phyloP scores from a whole-genome alignment of 2,113 vertebrate genomes.

The Urocitellus parryii region DNA sequence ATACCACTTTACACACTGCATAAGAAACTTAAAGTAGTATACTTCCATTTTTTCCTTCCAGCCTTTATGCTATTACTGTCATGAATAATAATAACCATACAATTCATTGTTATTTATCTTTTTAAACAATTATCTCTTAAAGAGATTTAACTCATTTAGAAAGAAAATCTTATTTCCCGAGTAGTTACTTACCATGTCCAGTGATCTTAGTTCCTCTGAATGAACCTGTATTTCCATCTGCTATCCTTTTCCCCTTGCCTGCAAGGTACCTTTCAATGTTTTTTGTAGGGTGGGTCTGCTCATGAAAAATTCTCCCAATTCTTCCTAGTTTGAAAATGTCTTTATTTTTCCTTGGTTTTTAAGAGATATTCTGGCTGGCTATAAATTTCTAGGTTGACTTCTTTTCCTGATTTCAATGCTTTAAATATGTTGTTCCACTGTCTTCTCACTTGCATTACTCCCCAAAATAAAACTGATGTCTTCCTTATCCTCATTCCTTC shows the following conservation, averaged over 20 bases:
- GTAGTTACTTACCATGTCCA: not conserved
- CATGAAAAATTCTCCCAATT: not conserved
- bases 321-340: not conserved
- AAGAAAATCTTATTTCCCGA: not conserved
- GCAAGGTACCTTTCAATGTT: not conserved
- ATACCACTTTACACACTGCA: not conserved
- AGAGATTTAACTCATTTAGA: not conserved
- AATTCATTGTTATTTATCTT: not conserved
- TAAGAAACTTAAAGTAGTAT: not conserved
- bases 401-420: not conserved
- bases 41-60: not conserved
- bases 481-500: not conserved
- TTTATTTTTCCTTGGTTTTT: not conserved
- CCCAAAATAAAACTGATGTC: not conserved
- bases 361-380: not conserved
- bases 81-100: not conserved
- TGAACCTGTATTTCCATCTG: not conserved
- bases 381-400: not conserved
- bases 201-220: not conserved
- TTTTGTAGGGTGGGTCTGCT: not conserved
- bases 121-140: not conserved
- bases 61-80: not conserved
- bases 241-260: not conserved
- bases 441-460: not conserved
- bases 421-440: accelerated